Percentiles rank a stretch among this genome's conserved stretches.
Conservation (phyloP, 1,140 invertebrate species). For the Trichonephila clavipes region DNA sequence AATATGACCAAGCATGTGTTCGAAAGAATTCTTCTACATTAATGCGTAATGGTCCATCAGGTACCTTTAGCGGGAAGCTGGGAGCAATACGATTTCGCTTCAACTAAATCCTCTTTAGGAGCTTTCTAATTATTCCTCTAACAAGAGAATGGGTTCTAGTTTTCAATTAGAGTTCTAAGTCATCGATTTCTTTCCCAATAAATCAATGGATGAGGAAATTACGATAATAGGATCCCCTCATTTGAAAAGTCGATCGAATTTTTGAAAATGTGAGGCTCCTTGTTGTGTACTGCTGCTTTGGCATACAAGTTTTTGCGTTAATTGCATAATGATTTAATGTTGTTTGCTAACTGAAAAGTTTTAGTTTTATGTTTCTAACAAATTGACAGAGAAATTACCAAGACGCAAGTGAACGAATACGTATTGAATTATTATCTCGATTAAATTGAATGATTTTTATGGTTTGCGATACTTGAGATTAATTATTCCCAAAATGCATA, state of each 20-base stretch:
- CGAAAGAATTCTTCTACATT: not conserved
- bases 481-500: too few relatives aligned
- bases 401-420: too few relatives aligned
- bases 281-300: not conserved
- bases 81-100: not conserved
- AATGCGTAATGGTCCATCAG: not conserved
- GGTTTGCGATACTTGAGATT: too few relatives aligned
- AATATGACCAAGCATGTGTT: not conserved
- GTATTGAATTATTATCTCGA: too few relatives aligned
- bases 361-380: not conserved
- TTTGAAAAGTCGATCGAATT: conserved; percentile 14
- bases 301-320: conserved; percentile 6
- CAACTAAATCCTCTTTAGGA: not conserved
- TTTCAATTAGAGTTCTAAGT: conserved; percentile 45
- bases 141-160: conserved; percentile 23
- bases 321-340: not conserved
- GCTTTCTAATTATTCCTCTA: conserved; percentile 40
- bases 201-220: conserved; percentile 20
- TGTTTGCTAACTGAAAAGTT: not conserved
- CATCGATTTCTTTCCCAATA: conserved; percentile 21
- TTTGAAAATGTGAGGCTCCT: not conserved
- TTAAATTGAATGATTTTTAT: too few relatives aligned
- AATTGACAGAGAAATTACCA: not conserved
- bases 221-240: not conserved
- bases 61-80: not conserved